Base-by-base conservation (phyloP, 2,888 invertebrate species). In the Pyrgus malvae region DNA sequence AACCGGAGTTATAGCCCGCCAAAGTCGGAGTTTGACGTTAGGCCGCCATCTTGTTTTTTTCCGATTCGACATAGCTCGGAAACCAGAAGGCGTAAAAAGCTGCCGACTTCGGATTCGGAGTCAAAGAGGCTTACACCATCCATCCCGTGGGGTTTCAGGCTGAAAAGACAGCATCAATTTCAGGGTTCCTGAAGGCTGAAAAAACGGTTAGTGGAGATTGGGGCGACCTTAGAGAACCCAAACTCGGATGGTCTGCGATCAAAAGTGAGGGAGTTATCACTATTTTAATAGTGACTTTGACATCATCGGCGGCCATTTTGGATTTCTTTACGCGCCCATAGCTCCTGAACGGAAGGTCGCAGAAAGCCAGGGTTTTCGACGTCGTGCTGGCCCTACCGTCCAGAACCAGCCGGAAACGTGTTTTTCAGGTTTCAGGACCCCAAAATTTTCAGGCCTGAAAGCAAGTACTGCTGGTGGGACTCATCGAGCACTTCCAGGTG, bases 291-390 rank as follows among this genome's bases (percentile, higher is more conserved):
- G 3, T n/a, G 16, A 29, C 2, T 19, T 19, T 31, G 31, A 44
- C 44, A 44, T 29, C 12, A n/a, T 3, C 9, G 19, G 16, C 44
- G 25, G 31, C 44, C 44, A 44, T 44, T 1, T 44, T 44, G 44
- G 7, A 21, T 31, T 25, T 9, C 3, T 31, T 31, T 5, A 31
- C 12, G n/a, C 31, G 14, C 8, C 6, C 17, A 19, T 44, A 44
- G 11, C 44, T 44, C 44, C 29, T 4, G 3, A 44, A 44, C 29
- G 14, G 29, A 14, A 3, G 9, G 31, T 31, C 44, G 44, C 5
- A 44, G 44, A 16, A 6, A 3, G 8, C 11, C 31, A 14, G 44
- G 44, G 44, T 44, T 44, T 44, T 31, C 7, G 6, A 4, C 4
- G 2, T 4, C 2, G 4, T 1, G 4, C n/a, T 11, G 2, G 17